Conservation (phyloP, 1,140 invertebrate species). For the Drosophila bocki region DNA sequence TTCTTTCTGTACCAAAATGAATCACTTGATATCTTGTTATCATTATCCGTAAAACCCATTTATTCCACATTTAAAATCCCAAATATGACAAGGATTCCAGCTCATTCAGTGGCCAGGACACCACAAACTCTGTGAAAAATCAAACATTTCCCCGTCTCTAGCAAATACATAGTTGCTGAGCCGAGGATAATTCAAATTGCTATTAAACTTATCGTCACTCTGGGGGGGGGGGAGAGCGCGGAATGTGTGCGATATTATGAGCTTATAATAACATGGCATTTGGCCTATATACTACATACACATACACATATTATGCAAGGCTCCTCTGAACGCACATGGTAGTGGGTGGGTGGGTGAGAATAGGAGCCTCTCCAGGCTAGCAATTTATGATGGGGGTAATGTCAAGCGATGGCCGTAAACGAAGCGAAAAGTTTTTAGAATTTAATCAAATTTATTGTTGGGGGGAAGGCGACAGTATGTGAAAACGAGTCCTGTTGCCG, state of each 20-base stretch:
- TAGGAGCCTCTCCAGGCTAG: background rate
- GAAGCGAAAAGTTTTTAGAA: conserved; percentile 31
- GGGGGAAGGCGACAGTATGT: conserved; percentile 24
- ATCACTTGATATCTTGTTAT: background rate
- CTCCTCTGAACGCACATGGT: background rate
- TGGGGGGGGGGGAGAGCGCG: background rate
- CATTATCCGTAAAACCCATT: background rate
- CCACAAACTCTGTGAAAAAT: background rate
- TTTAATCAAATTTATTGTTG: conserved; percentile 70
- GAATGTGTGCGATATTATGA: conserved; percentile 45
- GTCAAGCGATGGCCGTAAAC: conserved; percentile 20
- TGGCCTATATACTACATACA: background rate
- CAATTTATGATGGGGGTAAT: conserved; percentile 41
- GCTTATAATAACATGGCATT: conserved; percentile 17
- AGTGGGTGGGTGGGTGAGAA: background rate
- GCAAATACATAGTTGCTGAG: conserved; percentile 3
- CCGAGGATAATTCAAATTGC: conserved; percentile 14
- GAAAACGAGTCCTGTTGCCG: conserved; percentile 27
- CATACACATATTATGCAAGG: background rate
- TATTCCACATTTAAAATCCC: background rate
- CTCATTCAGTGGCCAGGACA: background rate
- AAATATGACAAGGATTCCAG: background rate
- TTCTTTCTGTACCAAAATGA: no score
- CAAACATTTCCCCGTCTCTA: background rate
- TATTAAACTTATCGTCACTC: conserved; percentile 6